Conservation (phyloP, 2,888 invertebrate genomes). For the Napeogenes inachia region DNA sequence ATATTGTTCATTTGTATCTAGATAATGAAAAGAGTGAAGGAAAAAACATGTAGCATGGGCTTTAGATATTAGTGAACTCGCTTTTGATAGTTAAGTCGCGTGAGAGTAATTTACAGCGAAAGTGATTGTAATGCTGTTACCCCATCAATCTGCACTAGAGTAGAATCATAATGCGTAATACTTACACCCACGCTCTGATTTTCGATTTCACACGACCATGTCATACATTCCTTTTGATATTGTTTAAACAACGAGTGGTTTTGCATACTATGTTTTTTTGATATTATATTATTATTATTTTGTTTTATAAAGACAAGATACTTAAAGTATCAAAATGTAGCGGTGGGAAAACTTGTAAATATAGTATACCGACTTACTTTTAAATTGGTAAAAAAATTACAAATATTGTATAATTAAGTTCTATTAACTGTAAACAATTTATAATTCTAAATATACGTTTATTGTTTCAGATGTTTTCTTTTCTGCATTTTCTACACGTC, state of each 20-base stretch:
- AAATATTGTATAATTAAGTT: too few relatives aligned
- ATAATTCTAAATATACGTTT: neutral
- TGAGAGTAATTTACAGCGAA: slow-evolving; percentile 54
- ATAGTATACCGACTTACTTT: too few relatives aligned
- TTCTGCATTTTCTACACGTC: slow-evolving; percentile 63
- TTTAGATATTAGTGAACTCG: too few relatives aligned
- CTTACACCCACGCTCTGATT: slow-evolving; percentile 69
- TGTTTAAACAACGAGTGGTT: slow-evolving; percentile 50
- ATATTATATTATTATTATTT: slow-evolving; percentile 36
- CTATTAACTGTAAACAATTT: too few relatives aligned
- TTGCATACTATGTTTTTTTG: slow-evolving; percentile 48
- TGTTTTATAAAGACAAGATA: neutral
- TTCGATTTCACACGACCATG: slow-evolving; percentile 67
- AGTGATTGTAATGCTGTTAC: slow-evolving; percentile 62
- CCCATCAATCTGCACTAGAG: slow-evolving; percentile 61
- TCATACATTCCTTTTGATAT: slow-evolving; percentile 31
- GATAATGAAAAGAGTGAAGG: too few relatives aligned
- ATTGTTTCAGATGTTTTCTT: slow-evolving; percentile 74
- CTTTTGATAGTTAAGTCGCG: slow-evolving; percentile 24
- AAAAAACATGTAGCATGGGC: too few relatives aligned
- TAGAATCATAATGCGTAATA: slow-evolving; percentile 57
- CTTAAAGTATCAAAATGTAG: too few relatives aligned
- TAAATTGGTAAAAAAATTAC: too few relatives aligned
- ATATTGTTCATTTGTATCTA: too few relatives aligned
- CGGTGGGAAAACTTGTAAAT: too few relatives aligned